Evolutionary conservation across 1,140 invertebrate genomes (phyloP), one percentile per base, ranked within the genome.

Genomic region (Anthonomus grandis): DNA sequence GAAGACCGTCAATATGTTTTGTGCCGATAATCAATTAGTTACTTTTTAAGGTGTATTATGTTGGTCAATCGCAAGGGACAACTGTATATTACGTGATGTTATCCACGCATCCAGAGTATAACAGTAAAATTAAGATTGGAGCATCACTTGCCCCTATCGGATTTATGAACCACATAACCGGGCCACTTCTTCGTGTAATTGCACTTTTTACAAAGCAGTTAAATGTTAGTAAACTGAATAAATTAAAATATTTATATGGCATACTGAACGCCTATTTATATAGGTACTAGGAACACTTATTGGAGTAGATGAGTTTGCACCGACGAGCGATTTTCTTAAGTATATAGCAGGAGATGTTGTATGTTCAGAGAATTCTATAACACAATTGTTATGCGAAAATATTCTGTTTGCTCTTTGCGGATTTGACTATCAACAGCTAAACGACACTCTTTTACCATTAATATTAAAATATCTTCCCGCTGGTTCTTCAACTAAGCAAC

Each of bases 381-480:
- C 76, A 4, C 69, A 77, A 59, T 59, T 70, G 17, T 58, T 84
- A 13, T 85, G 83, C 62, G 70, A 71, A 4, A 81, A 83, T 60
- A 59, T 79, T 1, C 57, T 85, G 2, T 86, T 86, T 60, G 62
- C 81, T 2, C 54, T 83, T 0, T 70, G 69, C 61, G 84, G 80
- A 46, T 84, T 78, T 37, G 77, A 78, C 59, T 73, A 65, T 48
- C 70, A 67, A n/a, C 78, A 82, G 73, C 69, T 80, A 34, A 83
- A 79, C 60, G 74, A 46, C n/a, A 84, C 83, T 0, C 80, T 86
- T 67, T 57, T 92, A 0, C 86, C 89, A 0, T 80, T 88, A 0
- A 87, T 92, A 64, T 70, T 89, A 2, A 81, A 83, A 9, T 88
- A 96, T 70, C 83, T 83, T 3, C 94, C 94, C 2, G 89, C 91